Evolutionary conservation across 2,113 vertebrate species (phyloP).

Genomic region (rat (Rattus norvegicus)): GRCr8 NC_086019.1:211878001-211878500

Average conservation of each 20-base stretch:
- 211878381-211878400: neutral
- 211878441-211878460: neutral
- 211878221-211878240: neutral
- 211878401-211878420: neutral
- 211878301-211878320: neutral
- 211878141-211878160: neutral
- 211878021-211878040: neutral
- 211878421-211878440: neutral
- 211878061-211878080: too few relatives aligned
- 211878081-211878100: neutral
- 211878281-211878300: neutral
- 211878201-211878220: neutral
- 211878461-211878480: neutral
- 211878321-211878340: neutral
- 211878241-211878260: neutral
- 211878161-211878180: too few relatives aligned
- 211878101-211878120: neutral
- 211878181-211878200: neutral
- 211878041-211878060: neutral
- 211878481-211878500: neutral
- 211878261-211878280: neutral
- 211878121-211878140: neutral
- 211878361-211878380: neutral
- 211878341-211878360: neutral
- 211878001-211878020: neutral